These are phyloP conservation scores for Platysteira castanea DNA, from an alignment of 2,113 vertebrate species.

Conservation along the genomic window DNA sequence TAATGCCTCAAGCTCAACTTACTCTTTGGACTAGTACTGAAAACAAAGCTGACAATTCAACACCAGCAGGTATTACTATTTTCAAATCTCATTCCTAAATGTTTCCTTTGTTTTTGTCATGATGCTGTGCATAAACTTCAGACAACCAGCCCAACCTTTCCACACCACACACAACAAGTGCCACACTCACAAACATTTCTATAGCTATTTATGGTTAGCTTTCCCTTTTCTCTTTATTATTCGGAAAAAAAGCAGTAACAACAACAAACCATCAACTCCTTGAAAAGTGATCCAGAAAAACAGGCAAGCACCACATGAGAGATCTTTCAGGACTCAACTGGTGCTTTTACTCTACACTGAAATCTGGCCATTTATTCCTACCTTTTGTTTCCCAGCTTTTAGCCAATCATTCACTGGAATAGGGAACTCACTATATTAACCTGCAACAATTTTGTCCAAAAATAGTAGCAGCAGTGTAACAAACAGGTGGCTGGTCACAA, in stretches of 20 bases:
- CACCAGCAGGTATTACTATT: background rate
- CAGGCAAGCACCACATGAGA: background rate
- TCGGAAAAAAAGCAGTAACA: background rate
- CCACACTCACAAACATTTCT: background rate
- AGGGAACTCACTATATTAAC: background rate
- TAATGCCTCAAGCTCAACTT: background rate
- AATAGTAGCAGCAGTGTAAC: background rate
- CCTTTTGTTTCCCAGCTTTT: background rate
- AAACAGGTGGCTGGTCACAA: slow-evolving; percentile 22
- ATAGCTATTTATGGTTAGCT: background rate
- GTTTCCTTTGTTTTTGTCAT: background rate
- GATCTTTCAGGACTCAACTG: background rate
- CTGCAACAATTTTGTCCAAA: background rate
- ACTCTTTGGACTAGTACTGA: background rate
- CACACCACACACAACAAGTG: background rate
- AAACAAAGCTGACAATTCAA: background rate
- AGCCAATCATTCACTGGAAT: background rate
- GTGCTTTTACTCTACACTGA: background rate
- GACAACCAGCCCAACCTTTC: background rate
- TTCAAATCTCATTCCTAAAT: background rate
- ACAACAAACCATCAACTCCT: background rate
- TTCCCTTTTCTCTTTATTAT: background rate
- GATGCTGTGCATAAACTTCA: background rate
- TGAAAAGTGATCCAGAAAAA: background rate
- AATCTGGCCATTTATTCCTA: background rate